Evolutionary conservation across 1,140 invertebrate species (phyloP).

Genomic region (Chironomus tepperi): DNA sequence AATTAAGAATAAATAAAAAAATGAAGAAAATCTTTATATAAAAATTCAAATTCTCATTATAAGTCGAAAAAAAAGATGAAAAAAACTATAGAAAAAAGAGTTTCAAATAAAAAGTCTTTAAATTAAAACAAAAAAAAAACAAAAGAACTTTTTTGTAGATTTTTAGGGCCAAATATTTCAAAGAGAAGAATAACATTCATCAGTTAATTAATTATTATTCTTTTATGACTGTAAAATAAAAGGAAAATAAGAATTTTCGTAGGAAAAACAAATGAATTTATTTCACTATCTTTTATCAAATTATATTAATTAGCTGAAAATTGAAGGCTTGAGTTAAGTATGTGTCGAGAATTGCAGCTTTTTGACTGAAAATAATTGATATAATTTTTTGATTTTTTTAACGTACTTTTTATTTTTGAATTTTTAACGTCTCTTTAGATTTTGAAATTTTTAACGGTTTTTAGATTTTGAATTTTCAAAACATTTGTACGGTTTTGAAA

Average conservation of each 20-base stretch:
- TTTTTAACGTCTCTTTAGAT: no score
- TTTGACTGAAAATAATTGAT: no score
- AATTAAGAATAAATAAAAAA: background rate
- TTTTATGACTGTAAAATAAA: background rate
- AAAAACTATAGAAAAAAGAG: background rate
- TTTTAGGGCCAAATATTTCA: background rate
- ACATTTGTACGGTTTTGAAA: no score
- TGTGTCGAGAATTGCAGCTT: no score
- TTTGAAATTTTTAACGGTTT: no score
- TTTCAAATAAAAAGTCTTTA: slow-evolving; percentile 15
- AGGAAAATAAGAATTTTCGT: background rate
- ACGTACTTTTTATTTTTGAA: no score
- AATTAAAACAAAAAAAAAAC: background rate
- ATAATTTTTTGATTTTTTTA: no score
- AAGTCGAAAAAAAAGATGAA: background rate
- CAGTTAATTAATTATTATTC: background rate
- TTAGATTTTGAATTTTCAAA: no score
- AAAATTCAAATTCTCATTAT: background rate
- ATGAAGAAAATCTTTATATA: background rate
- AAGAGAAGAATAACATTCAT: background rate
- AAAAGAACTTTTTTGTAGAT: slow-evolving; percentile 18
- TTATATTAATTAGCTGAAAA: no score
- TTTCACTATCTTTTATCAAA: background rate
- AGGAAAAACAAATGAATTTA: background rate
- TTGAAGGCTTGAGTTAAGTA: no score